Percentiles rank a stretch among this genome's conserved stretches.
These are phyloP conservation scores for Limonius californicus DNA, from an alignment of 1,140 invertebrate species.

Conservation along the genomic window DNA sequence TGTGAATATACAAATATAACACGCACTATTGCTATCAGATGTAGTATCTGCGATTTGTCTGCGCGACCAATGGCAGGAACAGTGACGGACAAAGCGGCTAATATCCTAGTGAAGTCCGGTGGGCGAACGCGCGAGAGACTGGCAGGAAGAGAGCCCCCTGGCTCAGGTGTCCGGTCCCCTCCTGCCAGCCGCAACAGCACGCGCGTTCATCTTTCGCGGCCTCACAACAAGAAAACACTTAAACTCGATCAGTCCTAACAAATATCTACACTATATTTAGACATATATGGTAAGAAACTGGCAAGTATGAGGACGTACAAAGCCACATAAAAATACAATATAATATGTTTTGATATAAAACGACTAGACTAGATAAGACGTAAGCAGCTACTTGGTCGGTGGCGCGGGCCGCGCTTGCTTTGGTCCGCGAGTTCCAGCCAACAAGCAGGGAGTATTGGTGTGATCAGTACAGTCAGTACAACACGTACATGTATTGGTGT, in stretches of 20 bases:
- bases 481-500: constrained; percentile 41
- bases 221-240: constrained; percentile 44
- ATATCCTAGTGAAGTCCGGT: constrained; percentile 34
- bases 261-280: constrained; percentile 29
- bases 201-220: constrained; percentile 27
- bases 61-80: constrained; percentile 45
- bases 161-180: not conserved
- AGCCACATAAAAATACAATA: constrained; percentile 45
- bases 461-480: constrained; percentile 45
- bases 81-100: constrained; percentile 46
- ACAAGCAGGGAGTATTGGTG: constrained; percentile 44
- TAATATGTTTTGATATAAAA: constrained; percentile 44
- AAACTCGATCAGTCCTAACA: constrained; percentile 44
- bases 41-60: constrained; percentile 39
- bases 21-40: constrained; percentile 46
- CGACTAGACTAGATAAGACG: constrained; percentile 42
- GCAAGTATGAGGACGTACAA: constrained; percentile 41
- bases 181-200: constrained; percentile 34
- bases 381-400: constrained; percentile 42
- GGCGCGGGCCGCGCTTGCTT: constrained; percentile 38
- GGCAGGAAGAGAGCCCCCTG: constrained; percentile 5
- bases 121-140: constrained; percentile 30
- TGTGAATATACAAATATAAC: constrained; percentile 35
- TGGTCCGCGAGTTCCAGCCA: constrained; percentile 46
- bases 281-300: constrained; percentile 20